Evolutionary conservation across 2,888 invertebrate species (phyloP), one percentile per base, ranked within the genome.

Genomic region (Iselma pallidipennis): DNA sequence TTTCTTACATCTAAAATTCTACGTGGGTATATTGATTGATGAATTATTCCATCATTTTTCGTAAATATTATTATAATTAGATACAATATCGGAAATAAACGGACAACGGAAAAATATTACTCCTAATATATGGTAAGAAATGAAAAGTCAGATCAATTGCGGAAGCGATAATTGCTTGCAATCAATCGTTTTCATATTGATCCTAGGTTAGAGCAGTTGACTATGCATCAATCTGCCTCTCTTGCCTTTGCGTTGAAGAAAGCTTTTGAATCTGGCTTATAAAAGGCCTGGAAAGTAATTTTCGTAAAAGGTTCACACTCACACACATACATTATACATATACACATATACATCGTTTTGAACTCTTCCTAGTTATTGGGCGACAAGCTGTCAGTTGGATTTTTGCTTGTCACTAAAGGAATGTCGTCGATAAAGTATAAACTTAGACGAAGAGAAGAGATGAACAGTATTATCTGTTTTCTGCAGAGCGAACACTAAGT

Each of bases 331-430:
- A n/a, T 10, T 31, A 2, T 33, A 37, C 9, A 37, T 37, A 7
- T 16, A 37, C 19, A 9, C 1, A 16, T 37, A 6, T 16, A 37
- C 7, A 33, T 33, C n/a, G 37, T 59, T 63, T 59, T 65, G 66
- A 68, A 68, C 63, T 67, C 37, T 37, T 37, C 65, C 72, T 73
- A 71, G 74, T 76, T 75, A 71, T 71, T 66, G 72, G 73, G 68
- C 69, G 74, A 77, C 75, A 71, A 70, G 74, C 76, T 76, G 78
- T 78, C 78, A 77, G 71, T 72, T 66, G 73, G 76, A 77, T 76
- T 78, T 76, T 75, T 75, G 74, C 75, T 74, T 75, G 76, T 77
- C 78, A 76, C 71, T 66, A 70, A 63, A 65, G 67, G 69, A 71
- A 72, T 68, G 66, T 66, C 16, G 16, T 37, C 71, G 67, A 71